phyloP scores from a whole-genome alignment of 2,797 vertebrate species.

The Knipowitschia caucasica region DNA sequence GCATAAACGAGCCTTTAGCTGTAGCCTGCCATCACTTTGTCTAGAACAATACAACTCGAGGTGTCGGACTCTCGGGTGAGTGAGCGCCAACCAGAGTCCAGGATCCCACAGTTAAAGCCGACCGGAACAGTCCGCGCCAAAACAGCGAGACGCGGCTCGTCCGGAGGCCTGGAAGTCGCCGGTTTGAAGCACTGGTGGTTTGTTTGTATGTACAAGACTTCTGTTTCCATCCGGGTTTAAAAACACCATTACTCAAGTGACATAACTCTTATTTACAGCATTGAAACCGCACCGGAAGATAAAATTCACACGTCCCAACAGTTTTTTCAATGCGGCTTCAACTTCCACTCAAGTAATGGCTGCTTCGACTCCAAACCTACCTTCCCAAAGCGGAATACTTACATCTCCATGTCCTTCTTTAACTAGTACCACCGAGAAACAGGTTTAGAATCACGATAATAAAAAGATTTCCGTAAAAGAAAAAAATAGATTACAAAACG shows the following conservation, averaged over 20 bases:
- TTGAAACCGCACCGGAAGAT: conserved; percentile 21
- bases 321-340: conserved; percentile 32
- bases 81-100: background rate
- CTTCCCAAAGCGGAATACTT: conserved; percentile 20
- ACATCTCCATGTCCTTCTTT: conserved; percentile 34
- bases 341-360: conserved; percentile 22
- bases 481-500: conserved; percentile 72
- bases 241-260: conserved; percentile 20
- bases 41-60: conserved; percentile 31
- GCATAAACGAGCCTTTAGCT: background rate
- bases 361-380: conserved; percentile 38
- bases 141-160: conserved; percentile 2
- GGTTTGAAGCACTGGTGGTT: conserved; percentile 32
- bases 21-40: conserved; percentile 44
- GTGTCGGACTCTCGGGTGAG: conserved; percentile 24
- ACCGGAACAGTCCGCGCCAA: conserved; percentile 8
- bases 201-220: conserved; percentile 23
- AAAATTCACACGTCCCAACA: conserved; percentile 10
- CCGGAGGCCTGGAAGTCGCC: conserved; percentile 37
- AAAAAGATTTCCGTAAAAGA: conserved; percentile 49
- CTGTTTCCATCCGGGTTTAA: conserved; percentile 12
- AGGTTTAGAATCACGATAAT: conserved; percentile 56
- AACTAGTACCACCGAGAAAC: conserved; percentile 64
- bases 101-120: conserved; percentile 3
- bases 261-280: conserved; percentile 56